Evolutionary conservation across 2,797 vertebrate species (phyloP).

Genomic region (Rhinella marina): DNA sequence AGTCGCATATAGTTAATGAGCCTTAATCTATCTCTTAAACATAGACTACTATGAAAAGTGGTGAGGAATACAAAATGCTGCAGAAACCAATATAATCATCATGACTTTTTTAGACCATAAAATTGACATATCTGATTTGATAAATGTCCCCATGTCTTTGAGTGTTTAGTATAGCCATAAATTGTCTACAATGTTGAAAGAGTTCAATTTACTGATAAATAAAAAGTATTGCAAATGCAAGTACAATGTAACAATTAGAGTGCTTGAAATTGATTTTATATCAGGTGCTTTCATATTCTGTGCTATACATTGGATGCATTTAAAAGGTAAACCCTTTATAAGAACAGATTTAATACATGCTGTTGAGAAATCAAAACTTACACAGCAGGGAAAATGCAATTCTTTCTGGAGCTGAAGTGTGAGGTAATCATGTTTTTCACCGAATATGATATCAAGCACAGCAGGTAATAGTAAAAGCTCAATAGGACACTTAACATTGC

Average conservation of each 20-base stretch:
- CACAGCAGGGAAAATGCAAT: slow-evolving; percentile 51
- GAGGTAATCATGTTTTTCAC: slow-evolving; percentile 49
- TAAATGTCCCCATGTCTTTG: too few species aligned
- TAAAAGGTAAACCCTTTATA: slow-evolving; percentile 33
- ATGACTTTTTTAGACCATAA: too few species aligned
- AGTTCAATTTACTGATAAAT: not conserved
- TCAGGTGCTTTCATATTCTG: not conserved
- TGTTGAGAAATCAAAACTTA: slow-evolving; percentile 49
- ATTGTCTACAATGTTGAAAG: not conserved
- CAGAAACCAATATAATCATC: too few species aligned
- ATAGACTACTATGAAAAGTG: too few species aligned
- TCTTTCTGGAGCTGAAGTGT: slow-evolving; percentile 50
- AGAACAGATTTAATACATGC: slow-evolving; percentile 47
- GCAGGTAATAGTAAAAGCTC: slow-evolving; percentile 59
- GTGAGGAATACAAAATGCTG: too few species aligned
- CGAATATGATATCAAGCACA: slow-evolving; percentile 59
- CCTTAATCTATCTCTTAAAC: too few species aligned
- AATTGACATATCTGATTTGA: too few species aligned
- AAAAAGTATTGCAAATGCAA: not conserved
- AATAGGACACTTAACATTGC: slow-evolving; percentile 46
- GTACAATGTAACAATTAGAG: not conserved
- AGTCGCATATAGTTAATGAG: too few species aligned
- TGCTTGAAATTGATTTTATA: not conserved
- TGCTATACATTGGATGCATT: slow-evolving; percentile 14
- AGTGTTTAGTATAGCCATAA: too few species aligned